A percentile compares a stretch with the other conserved stretches of the same genome.
These are phyloP conservation scores for Paracanthobrama guichenoti DNA, from an alignment of 2,113 vertebrate genomes.

Conservation along the genomic window DNA sequence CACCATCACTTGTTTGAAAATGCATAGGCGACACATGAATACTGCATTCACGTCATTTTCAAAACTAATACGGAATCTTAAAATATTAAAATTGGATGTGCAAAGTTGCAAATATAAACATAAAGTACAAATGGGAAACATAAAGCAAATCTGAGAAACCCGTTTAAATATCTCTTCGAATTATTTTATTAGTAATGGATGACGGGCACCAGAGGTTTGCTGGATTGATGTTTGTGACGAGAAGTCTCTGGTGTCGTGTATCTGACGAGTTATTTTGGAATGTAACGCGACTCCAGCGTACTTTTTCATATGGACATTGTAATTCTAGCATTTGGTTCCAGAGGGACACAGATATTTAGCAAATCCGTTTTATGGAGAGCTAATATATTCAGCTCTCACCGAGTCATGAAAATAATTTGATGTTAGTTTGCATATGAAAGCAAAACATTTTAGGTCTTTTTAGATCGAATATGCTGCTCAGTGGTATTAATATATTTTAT, in stretches of 20 bases:
- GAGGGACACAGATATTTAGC: conserved; percentile 43
- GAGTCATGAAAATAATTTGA: not conserved
- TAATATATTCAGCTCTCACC: conserved; percentile 19
- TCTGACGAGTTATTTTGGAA: conserved; percentile 59
- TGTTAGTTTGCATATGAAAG: conserved; percentile 16
- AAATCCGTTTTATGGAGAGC: conserved; percentile 41
- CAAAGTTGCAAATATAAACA: not conserved
- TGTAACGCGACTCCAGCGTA: conserved; percentile 53
- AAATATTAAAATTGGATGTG: not conserved
- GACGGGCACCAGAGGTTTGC: conserved; percentile 45
- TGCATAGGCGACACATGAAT: not conserved
- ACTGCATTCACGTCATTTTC: not conserved
- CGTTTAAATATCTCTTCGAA: not conserved
- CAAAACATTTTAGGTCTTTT: not conserved
- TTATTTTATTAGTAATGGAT: conserved; percentile 13
- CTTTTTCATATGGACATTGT: conserved; percentile 60
- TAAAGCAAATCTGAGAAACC: not conserved
- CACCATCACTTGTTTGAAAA: not conserved
- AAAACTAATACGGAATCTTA: not conserved
- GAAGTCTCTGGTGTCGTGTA: conserved; percentile 56
- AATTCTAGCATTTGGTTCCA: conserved; percentile 54
- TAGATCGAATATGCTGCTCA: not conserved
- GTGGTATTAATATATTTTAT: not conserved
- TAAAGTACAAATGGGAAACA: too few relatives aligned
- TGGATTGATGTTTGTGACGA: conserved; percentile 51